These are phyloP conservation scores for Chymomyza fuscimana DNA, from an alignment of 2,888 invertebrate species.

Conservation along the genomic window DNA sequence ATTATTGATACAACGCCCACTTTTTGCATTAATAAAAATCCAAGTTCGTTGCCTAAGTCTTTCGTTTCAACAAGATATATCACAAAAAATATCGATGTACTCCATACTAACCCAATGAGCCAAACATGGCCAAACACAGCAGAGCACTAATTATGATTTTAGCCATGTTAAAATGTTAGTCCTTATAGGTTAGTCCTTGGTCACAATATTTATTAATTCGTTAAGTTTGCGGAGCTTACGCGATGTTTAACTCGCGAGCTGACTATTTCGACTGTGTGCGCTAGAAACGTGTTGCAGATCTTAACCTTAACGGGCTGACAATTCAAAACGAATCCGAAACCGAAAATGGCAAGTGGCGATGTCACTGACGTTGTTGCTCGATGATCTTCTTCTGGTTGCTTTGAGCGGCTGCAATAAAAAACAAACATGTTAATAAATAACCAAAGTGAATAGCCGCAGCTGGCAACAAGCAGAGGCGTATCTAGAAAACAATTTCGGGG, in stretches of 20 bases:
- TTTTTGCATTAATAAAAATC: constrained; percentile 19
- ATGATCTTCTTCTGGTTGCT: constrained; percentile 59
- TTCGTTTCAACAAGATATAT: constrained; percentile 26
- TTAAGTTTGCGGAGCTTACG: constrained; percentile 46
- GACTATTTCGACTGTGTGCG: constrained; percentile 72
- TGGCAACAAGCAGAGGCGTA: not conserved
- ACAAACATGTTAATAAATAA: constrained; percentile 67
- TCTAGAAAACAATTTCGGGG: no score
- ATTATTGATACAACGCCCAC: constrained; percentile 24
- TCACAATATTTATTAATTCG: constrained; percentile 30
- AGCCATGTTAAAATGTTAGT: constrained; percentile 54
- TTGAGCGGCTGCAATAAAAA: constrained; percentile 57
- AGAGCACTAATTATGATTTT: constrained; percentile 72
- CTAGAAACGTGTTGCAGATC: constrained; percentile 61
- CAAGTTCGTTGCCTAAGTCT: constrained; percentile 42
- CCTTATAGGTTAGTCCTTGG: constrained; percentile 38
- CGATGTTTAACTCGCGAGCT: constrained; percentile 70
- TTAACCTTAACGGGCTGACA: constrained; percentile 60
- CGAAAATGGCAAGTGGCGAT: constrained; percentile 45
- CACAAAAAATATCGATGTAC: constrained; percentile 7
- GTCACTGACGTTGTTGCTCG: constrained; percentile 33
- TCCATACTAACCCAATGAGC: constrained; percentile 74
- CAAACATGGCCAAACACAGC: constrained; percentile 74
- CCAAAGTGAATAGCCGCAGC: constrained; percentile 43
- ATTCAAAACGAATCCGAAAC: constrained; percentile 18